A percentile compares a stretch with the other conserved stretches of the same genome.
Evolutionary conservation across 2,113 vertebrate genomes (phyloP).

Genomic region (Opisthocomus hoazin): DNA sequence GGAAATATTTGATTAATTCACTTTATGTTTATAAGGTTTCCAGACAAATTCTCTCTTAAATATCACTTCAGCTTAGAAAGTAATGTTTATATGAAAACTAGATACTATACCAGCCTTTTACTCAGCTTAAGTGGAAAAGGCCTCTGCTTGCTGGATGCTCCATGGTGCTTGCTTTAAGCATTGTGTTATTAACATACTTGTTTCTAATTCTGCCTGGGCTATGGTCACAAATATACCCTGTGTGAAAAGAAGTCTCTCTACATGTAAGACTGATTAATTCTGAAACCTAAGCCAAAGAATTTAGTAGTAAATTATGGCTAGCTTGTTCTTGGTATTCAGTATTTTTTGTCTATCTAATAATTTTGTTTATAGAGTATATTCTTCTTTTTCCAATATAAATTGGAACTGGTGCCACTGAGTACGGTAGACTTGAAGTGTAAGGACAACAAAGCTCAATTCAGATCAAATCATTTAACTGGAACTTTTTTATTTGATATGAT

Average conservation of each 20-base stretch:
- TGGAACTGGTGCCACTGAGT: neutral
- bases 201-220: neutral
- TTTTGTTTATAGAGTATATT: neutral
- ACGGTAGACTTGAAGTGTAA: neutral
- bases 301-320: neutral
- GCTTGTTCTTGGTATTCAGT: neutral
- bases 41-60: neutral
- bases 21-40: neutral
- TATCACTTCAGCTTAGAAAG: neutral
- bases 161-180: neutral
- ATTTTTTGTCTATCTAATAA: neutral
- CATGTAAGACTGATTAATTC: neutral
- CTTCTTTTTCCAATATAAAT: neutral
- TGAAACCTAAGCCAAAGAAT: neutral
- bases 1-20: neutral
- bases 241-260: neutral
- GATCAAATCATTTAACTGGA: neutral
- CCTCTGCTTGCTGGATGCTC: neutral
- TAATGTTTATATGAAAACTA: neutral
- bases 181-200: neutral
- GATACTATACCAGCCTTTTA: neutral
- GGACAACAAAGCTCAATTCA: neutral
- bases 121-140: neutral
- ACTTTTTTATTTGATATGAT: neutral
- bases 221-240: neutral